phyloP scores from a whole-genome alignment of 2,797 vertebrate genomes.

The Cryptoprocta ferox region DNA sequence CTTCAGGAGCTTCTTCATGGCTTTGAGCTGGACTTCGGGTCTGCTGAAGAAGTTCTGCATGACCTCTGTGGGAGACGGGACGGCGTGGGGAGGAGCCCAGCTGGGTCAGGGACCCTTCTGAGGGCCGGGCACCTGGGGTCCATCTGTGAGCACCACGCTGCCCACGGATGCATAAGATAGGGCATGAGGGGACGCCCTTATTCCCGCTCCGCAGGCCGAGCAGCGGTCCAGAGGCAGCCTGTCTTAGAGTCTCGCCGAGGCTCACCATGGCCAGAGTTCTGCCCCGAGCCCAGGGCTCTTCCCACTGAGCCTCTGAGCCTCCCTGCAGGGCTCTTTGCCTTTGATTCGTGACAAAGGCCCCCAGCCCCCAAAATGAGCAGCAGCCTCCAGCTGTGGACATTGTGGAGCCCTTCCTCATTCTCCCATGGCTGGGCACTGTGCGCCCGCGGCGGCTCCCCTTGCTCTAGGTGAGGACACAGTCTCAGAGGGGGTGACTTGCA shows the following conservation, averaged over 20 bases:
- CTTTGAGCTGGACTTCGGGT: constrained; percentile 83
- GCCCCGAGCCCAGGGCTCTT: background rate
- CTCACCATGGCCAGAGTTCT: background rate
- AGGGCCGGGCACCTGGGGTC: background rate
- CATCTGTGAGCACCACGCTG: accelerated
- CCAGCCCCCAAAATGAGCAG: background rate
- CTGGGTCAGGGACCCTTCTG: background rate
- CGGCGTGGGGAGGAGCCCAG: accelerated
- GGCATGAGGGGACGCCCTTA: accelerated
- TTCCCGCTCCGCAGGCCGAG: background rate
- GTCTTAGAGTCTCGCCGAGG: accelerated
- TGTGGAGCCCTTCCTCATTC: background rate
- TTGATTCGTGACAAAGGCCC: background rate
- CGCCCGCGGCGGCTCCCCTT: background rate
- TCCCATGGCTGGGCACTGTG: background rate
- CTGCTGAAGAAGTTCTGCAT: constrained; percentile 83
- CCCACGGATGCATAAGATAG: accelerated
- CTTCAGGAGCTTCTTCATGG: constrained; percentile 78
- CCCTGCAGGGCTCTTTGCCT: background rate
- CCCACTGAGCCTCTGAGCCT: background rate
- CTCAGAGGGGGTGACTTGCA: background rate
- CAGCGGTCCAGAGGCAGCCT: accelerated
- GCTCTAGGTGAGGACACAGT: background rate
- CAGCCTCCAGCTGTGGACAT: background rate
- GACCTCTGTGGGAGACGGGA: constrained; percentile 78